Conservation (phyloP, 1,140 invertebrate species). For the Caenorhabditis latens region DNA sequence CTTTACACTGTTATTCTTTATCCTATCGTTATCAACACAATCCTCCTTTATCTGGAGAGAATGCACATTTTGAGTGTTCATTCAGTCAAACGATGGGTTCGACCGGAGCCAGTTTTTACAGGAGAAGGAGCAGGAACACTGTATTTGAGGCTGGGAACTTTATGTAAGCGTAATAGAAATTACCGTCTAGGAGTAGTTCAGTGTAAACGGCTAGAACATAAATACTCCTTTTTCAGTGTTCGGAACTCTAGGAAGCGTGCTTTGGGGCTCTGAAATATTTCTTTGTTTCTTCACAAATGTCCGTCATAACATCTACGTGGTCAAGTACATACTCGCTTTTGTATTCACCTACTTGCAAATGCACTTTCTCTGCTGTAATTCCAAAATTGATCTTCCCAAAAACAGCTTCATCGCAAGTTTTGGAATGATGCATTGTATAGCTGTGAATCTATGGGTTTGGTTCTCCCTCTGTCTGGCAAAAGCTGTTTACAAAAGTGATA, state of each 20-base stretch:
- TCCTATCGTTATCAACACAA: slow-evolving; percentile 66
- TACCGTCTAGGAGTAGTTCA: not conserved
- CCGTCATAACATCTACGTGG: slow-evolving; percentile 26
- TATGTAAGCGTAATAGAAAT: slow-evolving; percentile 63
- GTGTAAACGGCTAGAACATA: not conserved
- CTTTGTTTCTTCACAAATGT: slow-evolving; percentile 70
- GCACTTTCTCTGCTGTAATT: slow-evolving; percentile 78
- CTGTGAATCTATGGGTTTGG: slow-evolving; percentile 77
- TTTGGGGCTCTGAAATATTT: slow-evolving; percentile 77
- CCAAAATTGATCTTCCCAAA: slow-evolving; percentile 69
- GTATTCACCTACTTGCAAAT: slow-evolving; percentile 77
- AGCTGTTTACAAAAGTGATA: slow-evolving; percentile 34
- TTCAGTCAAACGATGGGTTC: slow-evolving; percentile 61
- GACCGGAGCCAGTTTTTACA: slow-evolving; percentile 63
- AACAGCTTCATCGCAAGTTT: slow-evolving; percentile 69
- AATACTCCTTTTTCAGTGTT: slow-evolving; percentile 70
- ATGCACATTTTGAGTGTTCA: not conserved
- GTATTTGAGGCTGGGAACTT: slow-evolving; percentile 73
- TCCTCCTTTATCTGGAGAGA: slow-evolving; percentile 51
- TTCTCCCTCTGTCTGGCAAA: slow-evolving; percentile 75
- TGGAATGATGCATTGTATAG: slow-evolving; percentile 76
- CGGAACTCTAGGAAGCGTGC: slow-evolving; percentile 75
- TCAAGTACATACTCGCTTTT: slow-evolving; percentile 71
- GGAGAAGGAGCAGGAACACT: slow-evolving; percentile 73
- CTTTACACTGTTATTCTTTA: slow-evolving; percentile 75